Evolutionary conservation across 2,888 invertebrate genomes (phyloP), one percentile per base, ranked within the genome.

Genomic region (Eueremaeus valkanovi): DNA sequence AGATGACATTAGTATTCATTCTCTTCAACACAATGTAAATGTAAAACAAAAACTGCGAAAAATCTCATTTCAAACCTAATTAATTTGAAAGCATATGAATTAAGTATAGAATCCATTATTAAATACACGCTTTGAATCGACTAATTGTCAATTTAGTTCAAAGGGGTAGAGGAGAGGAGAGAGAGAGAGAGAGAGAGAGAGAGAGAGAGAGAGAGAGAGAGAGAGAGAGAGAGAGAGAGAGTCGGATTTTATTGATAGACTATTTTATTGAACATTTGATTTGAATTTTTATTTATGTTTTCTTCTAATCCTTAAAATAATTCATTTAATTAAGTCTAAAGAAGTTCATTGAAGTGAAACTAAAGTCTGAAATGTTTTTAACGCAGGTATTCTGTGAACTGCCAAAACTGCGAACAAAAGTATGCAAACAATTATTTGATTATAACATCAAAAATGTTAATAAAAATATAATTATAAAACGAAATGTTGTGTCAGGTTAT

Each of bases 351-450:
- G n/a, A n/a, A n/a, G n/a, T n/a, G n/a, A n/a, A n/a, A 55, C 5
- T 8, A 55, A 55, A 55, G 6, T 55, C 1, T 55, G 3, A 21
- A 21, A 55, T 21, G 5, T 11, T 61, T 61, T 31, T 1, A 31
- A 18, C 16, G 5, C 45, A 70, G 70, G 70, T 77, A 13, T 82
- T 79, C 77, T 90, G 90, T 83, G 89, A 90, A 83, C 85, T 90
- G 78, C 90, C 90, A 11, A 77, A 79, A 33, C 74, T 80, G 13
- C 16, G 89, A 88, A 83, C 85, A 90, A 81, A 88, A 88, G 89
- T 89, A 81, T 83, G 81, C 77, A n/a, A n/a, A n/a, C n/a, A 51
- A 72, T 40, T 21, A 18, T 45, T 45, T 45, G 45, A 72, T n/a
- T n/a, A n/a, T n/a, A n/a, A n/a, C n/a, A n/a, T n/a, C n/a, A n/a